phyloP scores from a whole-genome alignment of 2,113 vertebrate species.

The Lepus timidus region DNA sequence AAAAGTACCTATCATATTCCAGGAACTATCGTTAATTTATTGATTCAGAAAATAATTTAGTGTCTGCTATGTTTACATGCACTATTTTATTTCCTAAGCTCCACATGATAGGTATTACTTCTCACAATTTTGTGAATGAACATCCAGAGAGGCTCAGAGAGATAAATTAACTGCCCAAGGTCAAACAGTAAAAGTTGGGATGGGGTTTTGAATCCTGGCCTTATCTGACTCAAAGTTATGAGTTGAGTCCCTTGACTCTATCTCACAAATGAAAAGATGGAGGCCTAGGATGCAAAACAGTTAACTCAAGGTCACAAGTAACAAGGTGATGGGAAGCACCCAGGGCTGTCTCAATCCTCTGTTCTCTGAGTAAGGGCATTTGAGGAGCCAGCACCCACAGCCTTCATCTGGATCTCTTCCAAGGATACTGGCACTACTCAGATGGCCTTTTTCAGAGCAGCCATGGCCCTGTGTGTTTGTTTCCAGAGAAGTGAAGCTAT shows the following conservation, averaged over 20 bases:
- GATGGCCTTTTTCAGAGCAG: slow-evolving; percentile 13
- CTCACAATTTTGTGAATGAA: not conserved
- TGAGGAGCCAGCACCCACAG: not conserved
- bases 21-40: slow-evolving; percentile 12
- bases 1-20: slow-evolving; percentile 28
- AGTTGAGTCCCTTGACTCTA: not conserved
- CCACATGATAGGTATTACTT: slow-evolving; percentile 6
- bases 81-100: slow-evolving; percentile 21
- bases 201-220: slow-evolving; percentile 27
- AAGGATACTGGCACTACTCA: slow-evolving; percentile 35
- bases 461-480: slow-evolving; percentile 22
- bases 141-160: not conserved
- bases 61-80: not conserved
- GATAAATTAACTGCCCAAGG: not conserved
- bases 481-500: slow-evolving; percentile 48
- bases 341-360: not conserved
- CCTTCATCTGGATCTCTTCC: not conserved
- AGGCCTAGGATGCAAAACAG: not conserved
- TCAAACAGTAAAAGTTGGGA: slow-evolving; percentile 42
- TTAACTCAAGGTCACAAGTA: not conserved
- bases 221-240: slow-evolving; percentile 17
- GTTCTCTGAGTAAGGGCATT: not conserved
- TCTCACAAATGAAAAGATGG: slow-evolving; percentile 31
- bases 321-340: not conserved
- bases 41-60: not conserved